Evolutionary conservation across 2,797 vertebrate genomes (phyloP), one percentile per base, ranked within the genome.

Genomic region (Halcyon badia): DNA sequence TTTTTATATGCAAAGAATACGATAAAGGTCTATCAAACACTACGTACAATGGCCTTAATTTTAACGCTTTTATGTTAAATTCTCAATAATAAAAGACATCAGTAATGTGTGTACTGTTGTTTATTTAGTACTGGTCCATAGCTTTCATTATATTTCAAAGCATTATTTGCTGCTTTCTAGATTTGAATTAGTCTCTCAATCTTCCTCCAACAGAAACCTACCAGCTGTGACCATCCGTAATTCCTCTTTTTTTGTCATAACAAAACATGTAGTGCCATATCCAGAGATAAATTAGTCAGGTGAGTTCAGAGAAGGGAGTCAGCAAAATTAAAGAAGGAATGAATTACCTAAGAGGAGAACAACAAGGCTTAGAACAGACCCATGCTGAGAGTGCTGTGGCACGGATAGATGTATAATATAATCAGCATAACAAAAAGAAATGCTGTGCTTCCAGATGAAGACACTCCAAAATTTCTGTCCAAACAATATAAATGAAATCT

Each of bases 291-390:
- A 95, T 60, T 95, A 89, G 58, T 93, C 48, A 83, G 72, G 39
- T 77, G 25, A 28, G 30, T 69, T 93, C 51, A 78, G 87, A 96
- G n/a, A 52, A 16, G 26, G 69, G 20, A 64, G 76, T 92, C 77
- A 88, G 92, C 73, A 86, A 87, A 96, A 96, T 39, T 60, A 79
- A 97, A 96, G 46, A 64, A 84, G 54, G 49, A 83, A 91, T 61
- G 37, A n/a, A 90, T 66, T 91, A 69, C 69, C 31, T 76, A 48
- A 17, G 42, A 94, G 39, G 25, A 64, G 72, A 96, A 86, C 21
- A 73, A 76, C 6, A 4, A 81, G 42, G 26, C 35, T 91, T 54
- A 95, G 72, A 93, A 90, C 54, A 71, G 48, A 69, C 69, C 33
- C 68, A 68, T 1, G 9, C 75, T 88, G 73, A 54, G 91, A 88